Evolutionary conservation across 2,113 vertebrate species (phyloP), one percentile per base, ranked within the genome.

Genomic region (Empidonax alnorum): DNA sequence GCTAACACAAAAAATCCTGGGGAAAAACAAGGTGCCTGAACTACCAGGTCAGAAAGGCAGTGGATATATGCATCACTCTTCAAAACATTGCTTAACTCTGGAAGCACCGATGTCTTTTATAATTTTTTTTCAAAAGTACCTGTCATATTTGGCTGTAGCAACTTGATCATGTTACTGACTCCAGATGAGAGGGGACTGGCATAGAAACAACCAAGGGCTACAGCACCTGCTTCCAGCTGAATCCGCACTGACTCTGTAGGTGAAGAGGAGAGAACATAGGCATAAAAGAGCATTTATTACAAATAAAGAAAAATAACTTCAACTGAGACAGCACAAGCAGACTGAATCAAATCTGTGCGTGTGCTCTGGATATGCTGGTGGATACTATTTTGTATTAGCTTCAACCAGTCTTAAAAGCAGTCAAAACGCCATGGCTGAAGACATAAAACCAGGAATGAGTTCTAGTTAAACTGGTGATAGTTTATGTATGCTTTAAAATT

Each of bases 151-250:
- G 99, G 98, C 65, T 99, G 99, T 15, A 99, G 97, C 91, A 99
- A 92, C 96, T 99, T 99, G 44, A 99, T 98, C 47, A 99, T 96
- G 61, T 98, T 98, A 93, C 98, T 98, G 61, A 99, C 98, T 96
- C 98, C 99, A 42, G 97, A 89, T 10, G 98, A 98, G n/a, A 99
- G 98, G 39, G 99, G 97, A 97, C 98, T 98, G 52, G 97, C 97
- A 86, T 99, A 99, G 85, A 99, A 98, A 10, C 98, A 98, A 56
- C 98, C 98, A 84, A 99, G 98, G 79, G 99, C 98, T 37, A 97
- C 76, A 90, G 98, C 99, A 73, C 98, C 98, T 37, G 99, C 98
- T 97, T 99, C 99, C 96, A 99, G 76, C 66, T 98, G 98, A 80
- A 98, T 97, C 84, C 98, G 95, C 10, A 97, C 95, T 2, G 96